These are phyloP conservation scores for Mionectes olivaceus DNA, from an alignment of 2,797 vertebrate species.

Conservation along the genomic window DNA sequence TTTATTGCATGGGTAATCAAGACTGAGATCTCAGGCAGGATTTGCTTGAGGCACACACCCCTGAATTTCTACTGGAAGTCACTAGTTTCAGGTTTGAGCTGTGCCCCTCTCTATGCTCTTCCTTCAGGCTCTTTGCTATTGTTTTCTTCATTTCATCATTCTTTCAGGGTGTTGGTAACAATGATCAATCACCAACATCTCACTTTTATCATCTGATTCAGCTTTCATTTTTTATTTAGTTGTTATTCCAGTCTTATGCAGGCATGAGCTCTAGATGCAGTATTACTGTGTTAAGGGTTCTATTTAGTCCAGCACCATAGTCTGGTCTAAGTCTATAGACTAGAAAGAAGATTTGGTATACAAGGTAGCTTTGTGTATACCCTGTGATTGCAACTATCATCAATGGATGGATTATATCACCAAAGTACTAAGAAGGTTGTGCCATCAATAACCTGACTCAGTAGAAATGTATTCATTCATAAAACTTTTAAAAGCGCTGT, in stretches of 20 bases:
- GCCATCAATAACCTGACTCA: not conserved
- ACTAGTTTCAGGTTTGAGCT: not conserved
- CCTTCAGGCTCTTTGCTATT: not conserved
- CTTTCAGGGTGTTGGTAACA: not conserved
- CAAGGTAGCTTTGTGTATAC: not conserved
- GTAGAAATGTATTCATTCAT: not conserved
- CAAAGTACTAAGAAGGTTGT: not conserved
- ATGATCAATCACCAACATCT: not conserved
- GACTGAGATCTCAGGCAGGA: not conserved
- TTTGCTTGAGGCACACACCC: not conserved
- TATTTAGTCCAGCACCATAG: not conserved
- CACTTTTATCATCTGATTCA: not conserved
- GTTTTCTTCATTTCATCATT: not conserved
- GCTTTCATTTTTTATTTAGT: not conserved
- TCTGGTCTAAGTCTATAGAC: not conserved
- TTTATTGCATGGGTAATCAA: not conserved
- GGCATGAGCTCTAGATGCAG: not conserved
- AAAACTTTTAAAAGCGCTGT: not conserved
- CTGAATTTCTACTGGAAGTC: not conserved
- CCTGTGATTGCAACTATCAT: not conserved
- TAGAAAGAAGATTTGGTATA: not conserved
- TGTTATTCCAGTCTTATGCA: not conserved
- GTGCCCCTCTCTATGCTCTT: accelerated
- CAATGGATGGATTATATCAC: not conserved
- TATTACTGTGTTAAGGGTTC: not conserved